These are phyloP conservation scores for Meteorus cinctellus DNA, from an alignment of 2,888 invertebrate genomes.

Conservation along the genomic window DNA sequence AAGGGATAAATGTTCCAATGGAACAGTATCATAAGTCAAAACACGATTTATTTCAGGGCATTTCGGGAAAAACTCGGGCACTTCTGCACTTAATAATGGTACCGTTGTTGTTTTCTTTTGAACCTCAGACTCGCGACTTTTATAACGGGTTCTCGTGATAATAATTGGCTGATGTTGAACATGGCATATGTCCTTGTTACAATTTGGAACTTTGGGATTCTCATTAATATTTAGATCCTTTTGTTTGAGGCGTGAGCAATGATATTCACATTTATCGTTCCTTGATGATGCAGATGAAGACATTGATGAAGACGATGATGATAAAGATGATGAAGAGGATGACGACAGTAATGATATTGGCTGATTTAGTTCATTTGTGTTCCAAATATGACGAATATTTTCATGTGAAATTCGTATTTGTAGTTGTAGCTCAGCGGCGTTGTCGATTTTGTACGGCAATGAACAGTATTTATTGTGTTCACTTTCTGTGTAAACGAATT, in stretches of 20 bases:
- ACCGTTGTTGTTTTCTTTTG: conserved; percentile 24
- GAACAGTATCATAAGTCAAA: conserved; percentile 48
- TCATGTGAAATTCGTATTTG: conserved; percentile 60
- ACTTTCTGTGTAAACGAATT: conserved; percentile 20
- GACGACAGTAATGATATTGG: not conserved
- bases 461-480: conserved; percentile 44
- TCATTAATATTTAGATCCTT: not conserved
- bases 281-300: not conserved
- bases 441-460: conserved; percentile 59
- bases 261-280: not conserved
- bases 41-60: conserved; percentile 42
- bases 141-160: too few species aligned
- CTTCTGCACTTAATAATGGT: conserved; percentile 61
- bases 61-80: conserved; percentile 70
- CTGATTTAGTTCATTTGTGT: conserved; percentile 22
- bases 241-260: not conserved
- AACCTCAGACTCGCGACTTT: not conserved
- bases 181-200: not conserved
- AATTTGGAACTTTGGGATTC: not conserved
- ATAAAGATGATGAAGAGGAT: not conserved
- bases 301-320: not conserved
- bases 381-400: conserved; percentile 60
- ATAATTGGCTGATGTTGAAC: not conserved
- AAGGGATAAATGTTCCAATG: conserved; percentile 61
- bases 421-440: conserved; percentile 61